phyloP scores from a whole-genome alignment of 2,797 vertebrate genomes.

The Megalops cyprinoides region DNA sequence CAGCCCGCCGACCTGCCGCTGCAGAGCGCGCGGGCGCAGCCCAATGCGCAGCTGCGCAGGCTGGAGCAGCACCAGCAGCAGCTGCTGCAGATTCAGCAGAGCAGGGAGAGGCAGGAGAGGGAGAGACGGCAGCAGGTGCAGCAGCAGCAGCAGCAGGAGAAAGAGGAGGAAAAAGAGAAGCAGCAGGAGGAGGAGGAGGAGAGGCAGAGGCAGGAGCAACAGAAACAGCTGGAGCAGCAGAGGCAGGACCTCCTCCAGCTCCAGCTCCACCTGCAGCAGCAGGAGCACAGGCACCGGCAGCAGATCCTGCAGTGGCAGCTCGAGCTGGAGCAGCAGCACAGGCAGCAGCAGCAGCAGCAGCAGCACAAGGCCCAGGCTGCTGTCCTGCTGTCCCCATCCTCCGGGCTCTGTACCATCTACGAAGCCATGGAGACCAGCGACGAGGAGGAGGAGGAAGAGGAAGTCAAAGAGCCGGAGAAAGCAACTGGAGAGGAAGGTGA shows the following conservation, averaged over 20 bases:
- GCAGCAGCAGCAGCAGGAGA: constrained; percentile 33
- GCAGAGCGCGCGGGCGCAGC: not conserved
- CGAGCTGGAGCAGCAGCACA: constrained; percentile 57
- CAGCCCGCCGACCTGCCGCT: constrained; percentile 31
- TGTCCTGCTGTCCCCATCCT: constrained; percentile 71
- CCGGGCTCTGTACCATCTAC: constrained; percentile 88
- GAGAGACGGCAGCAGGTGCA: constrained; percentile 27
- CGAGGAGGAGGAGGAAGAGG: constrained; percentile 66
- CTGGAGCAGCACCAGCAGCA: constrained; percentile 37
- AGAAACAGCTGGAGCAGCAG: constrained; percentile 70
- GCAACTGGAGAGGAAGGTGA: constrained; percentile 20
- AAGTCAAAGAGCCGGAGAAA: constrained; percentile 27
- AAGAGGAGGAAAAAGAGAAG: constrained; percentile 46
- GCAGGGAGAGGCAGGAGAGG: constrained; percentile 25
- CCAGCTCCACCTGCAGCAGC: constrained; percentile 69
- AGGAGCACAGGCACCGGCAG: constrained; percentile 72
- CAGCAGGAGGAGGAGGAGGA: constrained; percentile 36
- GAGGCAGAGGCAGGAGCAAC: constrained; percentile 41
- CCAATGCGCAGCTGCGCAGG: constrained; percentile 54
- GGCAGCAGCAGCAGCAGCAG: constrained; percentile 50
- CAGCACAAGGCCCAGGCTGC: constrained; percentile 40
- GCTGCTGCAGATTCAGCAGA: constrained; percentile 29
- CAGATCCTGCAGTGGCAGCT: constrained; percentile 69
- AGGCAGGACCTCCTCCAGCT: constrained; percentile 72
- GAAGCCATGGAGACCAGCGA: constrained; percentile 82